Evolutionary conservation across 2,888 invertebrate species (phyloP).

Genomic region (Heteromyza rotundicornis): DNA sequence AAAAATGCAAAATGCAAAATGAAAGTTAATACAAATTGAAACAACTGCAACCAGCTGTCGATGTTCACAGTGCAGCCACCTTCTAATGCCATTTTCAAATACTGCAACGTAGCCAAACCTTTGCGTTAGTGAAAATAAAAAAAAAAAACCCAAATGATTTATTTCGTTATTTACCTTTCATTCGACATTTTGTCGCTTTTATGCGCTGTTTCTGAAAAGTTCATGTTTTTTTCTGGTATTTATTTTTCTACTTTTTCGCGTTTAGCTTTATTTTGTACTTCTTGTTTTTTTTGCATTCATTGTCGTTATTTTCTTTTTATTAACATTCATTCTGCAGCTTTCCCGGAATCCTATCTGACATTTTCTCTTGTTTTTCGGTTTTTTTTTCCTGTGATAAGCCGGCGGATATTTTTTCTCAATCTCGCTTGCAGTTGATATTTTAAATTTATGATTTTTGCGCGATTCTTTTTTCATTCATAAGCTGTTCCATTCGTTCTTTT

Average conservation of each 20-base stretch:
- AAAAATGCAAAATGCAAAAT: too few species aligned
- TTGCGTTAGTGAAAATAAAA: too few species aligned
- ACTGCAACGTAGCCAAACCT: too few species aligned
- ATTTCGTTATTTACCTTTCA: conserved; percentile 47
- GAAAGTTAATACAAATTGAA: too few species aligned
- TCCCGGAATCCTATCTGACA: conserved; percentile 3
- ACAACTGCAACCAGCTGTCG: too few species aligned
- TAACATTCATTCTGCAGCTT: neutral
- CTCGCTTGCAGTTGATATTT: conserved; percentile 24
- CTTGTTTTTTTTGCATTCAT: neutral
- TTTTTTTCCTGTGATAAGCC: too few species aligned
- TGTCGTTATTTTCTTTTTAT: conserved; percentile 12
- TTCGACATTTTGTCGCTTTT: conserved; percentile 50
- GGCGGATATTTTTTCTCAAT: conserved; percentile 24
- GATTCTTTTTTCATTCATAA: conserved; percentile 18
- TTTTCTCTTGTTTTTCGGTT: conserved; percentile 10
- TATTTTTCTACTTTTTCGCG: conserved; percentile 5
- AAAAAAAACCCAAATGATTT: neutral
- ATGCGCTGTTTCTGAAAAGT: conserved; percentile 27
- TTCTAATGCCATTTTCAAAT: too few species aligned
- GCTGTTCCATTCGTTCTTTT: conserved; percentile 19
- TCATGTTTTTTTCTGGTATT: conserved; percentile 32
- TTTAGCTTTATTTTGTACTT: conserved; percentile 8
- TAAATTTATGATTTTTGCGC: conserved; percentile 26
- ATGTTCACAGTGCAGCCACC: too few species aligned